Evolutionary conservation across 2,113 vertebrate genomes (phyloP).

Genomic region (Albula goreensis): DNA sequence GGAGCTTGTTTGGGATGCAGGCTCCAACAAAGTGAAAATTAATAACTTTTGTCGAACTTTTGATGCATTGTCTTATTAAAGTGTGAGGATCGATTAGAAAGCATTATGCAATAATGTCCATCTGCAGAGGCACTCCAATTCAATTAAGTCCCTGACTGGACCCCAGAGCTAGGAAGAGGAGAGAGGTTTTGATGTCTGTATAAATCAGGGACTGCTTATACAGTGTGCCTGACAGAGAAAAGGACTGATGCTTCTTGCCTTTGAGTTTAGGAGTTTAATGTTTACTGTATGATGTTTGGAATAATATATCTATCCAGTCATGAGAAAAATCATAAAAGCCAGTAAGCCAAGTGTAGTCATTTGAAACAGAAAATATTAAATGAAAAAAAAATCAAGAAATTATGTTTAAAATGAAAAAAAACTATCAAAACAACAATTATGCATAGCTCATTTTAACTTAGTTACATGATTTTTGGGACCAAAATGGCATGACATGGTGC

Average conservation of each 20-base stretch:
- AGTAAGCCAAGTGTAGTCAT: neutral
- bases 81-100: constrained; percentile 97
- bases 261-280: constrained; percentile 50
- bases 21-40: constrained; percentile 99
- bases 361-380: constrained; percentile 24
- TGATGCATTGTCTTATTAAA: constrained; percentile 94
- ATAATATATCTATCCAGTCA: neutral
- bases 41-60: constrained; percentile 99
- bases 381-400: too few relatives aligned
- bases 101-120: constrained; percentile 96
- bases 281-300: constrained; percentile 19
- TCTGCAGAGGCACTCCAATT: constrained; percentile 93
- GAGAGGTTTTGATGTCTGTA: constrained; percentile 53
- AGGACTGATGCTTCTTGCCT: constrained; percentile 4
- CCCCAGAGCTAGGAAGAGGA: constrained; percentile 48
- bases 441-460: too few relatives aligned
- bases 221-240: neutral
- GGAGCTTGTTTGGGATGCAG: constrained; percentile 99
- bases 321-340: neutral
- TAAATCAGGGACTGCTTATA: constrained; percentile 53
- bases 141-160: constrained; percentile 82
- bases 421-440: too few relatives aligned
- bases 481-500: constrained; percentile 96
- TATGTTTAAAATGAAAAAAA: too few relatives aligned
- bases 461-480: constrained; percentile 73